Percentiles rank a stretch among this genome's conserved stretches.
Evolutionary conservation across 2,113 vertebrate genomes (phyloP).

Genomic region (Alligator mississippiensis): DNA sequence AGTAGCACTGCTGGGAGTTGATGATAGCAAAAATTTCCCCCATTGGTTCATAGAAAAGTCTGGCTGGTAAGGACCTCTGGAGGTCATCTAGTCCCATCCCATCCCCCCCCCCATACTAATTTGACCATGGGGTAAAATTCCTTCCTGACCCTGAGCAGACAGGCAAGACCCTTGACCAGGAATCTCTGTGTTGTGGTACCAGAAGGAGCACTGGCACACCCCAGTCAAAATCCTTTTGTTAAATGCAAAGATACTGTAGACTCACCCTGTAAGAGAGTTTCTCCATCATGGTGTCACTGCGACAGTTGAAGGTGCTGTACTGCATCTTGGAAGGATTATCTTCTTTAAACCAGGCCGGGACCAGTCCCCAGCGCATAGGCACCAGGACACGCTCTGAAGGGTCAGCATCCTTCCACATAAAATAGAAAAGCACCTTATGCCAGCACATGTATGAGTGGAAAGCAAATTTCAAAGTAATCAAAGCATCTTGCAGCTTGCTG

Average conservation of each 20-base stretch:
- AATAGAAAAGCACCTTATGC: background rate
- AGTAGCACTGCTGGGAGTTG: background rate
- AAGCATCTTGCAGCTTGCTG: background rate
- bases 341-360: slow-evolving; percentile 93
- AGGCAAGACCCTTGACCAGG: no score
- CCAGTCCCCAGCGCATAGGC: slow-evolving; percentile 95
- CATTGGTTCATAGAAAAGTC: no score
- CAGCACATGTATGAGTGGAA: background rate
- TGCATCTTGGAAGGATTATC: slow-evolving; percentile 87
- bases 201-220: background rate
- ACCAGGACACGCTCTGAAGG: slow-evolving; percentile 88
- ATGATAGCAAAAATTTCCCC: background rate
- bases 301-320: slow-evolving; percentile 93
- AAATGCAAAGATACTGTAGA: background rate
- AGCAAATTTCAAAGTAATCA: background rate
- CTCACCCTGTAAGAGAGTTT: slow-evolving; percentile 93
- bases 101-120: no score
- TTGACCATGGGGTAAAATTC: no score
- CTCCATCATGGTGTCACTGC: slow-evolving; percentile 90
- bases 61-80: no score
- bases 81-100: no score
- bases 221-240: background rate
- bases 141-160: no score
- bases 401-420: slow-evolving; percentile 81
- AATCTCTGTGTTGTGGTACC: no score